Evolutionary conservation across 1,140 invertebrate genomes (phyloP).

Genomic region (Leptinotarsa undecemlineata): DNA sequence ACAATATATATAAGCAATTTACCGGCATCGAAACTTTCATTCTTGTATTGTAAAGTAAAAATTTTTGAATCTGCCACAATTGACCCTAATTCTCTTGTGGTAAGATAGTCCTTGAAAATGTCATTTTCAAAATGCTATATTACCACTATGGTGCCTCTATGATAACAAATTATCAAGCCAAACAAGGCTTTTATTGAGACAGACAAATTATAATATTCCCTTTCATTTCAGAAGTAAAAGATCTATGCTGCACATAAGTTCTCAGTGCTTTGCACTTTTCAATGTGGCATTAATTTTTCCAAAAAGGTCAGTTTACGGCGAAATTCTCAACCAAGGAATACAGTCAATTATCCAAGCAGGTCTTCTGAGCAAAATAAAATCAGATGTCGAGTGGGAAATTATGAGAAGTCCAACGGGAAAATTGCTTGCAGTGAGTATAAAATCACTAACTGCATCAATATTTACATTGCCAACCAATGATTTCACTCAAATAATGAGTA

Average conservation of each 20-base stretch:
- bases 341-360: constrained; percentile 66
- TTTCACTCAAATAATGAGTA: too few relatives aligned
- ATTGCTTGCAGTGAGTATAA: constrained; percentile 60
- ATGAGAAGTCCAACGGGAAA: constrained; percentile 63
- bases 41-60: too few relatives aligned
- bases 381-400: constrained; percentile 71
- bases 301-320: constrained; percentile 63
- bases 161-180: too few relatives aligned
- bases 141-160: too few relatives aligned
- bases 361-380: constrained; percentile 65
- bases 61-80: too few relatives aligned
- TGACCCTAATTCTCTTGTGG: too few relatives aligned
- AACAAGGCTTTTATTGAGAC: too few relatives aligned
- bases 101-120: too few relatives aligned
- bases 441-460: neutral
- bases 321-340: constrained; percentile 63
- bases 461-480: too few relatives aligned
- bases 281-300: constrained; percentile 64
- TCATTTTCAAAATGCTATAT: too few relatives aligned
- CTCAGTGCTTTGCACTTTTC: constrained; percentile 72
- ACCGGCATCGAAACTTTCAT: too few relatives aligned
- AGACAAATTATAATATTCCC: constrained; percentile 20
- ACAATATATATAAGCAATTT: too few relatives aligned
- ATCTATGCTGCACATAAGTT: constrained; percentile 67
- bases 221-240: constrained; percentile 58